A percentile compares a stretch with the other conserved stretches of the same genome.
Conservation (phyloP, 2,888 invertebrate genomes). For the Drosophila bunnanda region DNA sequence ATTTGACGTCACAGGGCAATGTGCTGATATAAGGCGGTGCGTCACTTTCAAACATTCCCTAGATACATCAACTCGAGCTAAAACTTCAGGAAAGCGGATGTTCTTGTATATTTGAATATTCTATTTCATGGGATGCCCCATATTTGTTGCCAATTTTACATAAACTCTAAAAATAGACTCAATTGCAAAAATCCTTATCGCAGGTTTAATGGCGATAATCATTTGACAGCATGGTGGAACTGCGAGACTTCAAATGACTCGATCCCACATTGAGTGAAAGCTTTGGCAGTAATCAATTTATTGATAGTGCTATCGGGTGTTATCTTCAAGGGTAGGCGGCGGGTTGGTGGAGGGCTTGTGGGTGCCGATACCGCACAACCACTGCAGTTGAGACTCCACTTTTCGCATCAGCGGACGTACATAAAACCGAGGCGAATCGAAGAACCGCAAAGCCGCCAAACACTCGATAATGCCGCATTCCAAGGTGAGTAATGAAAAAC, state of each 20-base stretch:
- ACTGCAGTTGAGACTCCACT: constrained; percentile 37
- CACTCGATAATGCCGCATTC: constrained; percentile 27
- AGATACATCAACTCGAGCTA: neutral
- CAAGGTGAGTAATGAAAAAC: constrained; percentile 43
- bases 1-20: constrained; percentile 24
- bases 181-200: neutral
- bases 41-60: neutral
- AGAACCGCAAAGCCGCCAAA: constrained; percentile 1
- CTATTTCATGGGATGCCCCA: neutral
- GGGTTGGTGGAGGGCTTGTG: neutral
- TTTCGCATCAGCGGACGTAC: constrained; percentile 24
- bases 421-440: neutral
- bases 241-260: constrained; percentile 6
- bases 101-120: neutral
- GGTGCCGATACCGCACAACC: constrained; percentile 4
- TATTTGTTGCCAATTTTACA: neutral
- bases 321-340: constrained; percentile 19
- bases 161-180: neutral
- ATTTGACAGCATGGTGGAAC: neutral
- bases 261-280: constrained; percentile 43
- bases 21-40: neutral
- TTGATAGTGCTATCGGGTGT: constrained; percentile 54
- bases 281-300: constrained; percentile 47
- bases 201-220: neutral
- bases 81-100: neutral